Evolutionary conservation across 2,113 vertebrate species (phyloP).

Genomic region (Arenaria interpres): DNA sequence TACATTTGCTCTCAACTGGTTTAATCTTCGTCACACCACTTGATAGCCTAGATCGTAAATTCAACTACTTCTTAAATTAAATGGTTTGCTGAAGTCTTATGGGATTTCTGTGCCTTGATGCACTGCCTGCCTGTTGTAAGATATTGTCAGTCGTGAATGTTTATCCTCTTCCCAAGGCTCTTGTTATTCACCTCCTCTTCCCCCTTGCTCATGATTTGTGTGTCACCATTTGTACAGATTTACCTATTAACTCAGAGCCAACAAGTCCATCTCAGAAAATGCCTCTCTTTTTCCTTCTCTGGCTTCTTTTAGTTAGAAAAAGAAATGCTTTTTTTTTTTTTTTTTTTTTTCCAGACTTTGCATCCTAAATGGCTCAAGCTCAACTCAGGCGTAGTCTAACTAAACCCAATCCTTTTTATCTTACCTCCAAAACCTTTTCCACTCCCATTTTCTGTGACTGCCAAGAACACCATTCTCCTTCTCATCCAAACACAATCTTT

Average conservation of each 20-base stretch:
- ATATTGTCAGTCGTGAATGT: background rate
- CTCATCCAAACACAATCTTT: background rate
- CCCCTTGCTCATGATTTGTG: fast-evolving
- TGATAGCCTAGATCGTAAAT: background rate
- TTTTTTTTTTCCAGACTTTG: background rate
- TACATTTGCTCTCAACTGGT: background rate
- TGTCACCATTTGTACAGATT: background rate
- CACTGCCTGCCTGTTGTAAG: background rate
- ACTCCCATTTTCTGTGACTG: background rate
- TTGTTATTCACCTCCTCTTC: background rate
- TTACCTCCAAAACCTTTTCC: background rate
- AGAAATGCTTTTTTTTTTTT: background rate
- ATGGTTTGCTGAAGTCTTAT: background rate
- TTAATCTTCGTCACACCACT: background rate
- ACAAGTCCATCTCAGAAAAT: background rate
- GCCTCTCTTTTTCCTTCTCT: background rate
- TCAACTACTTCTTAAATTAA: background rate
- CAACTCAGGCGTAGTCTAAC: background rate
- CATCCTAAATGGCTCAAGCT: background rate
- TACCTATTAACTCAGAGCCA: background rate
- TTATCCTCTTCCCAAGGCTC: background rate
- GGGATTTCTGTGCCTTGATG: background rate
- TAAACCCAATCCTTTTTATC: background rate
- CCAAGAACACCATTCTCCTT: background rate
- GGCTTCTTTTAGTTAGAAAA: background rate